phyloP scores from a whole-genome alignment of 1,140 invertebrate genomes.

The Trichogramma pretiosum region DNA sequence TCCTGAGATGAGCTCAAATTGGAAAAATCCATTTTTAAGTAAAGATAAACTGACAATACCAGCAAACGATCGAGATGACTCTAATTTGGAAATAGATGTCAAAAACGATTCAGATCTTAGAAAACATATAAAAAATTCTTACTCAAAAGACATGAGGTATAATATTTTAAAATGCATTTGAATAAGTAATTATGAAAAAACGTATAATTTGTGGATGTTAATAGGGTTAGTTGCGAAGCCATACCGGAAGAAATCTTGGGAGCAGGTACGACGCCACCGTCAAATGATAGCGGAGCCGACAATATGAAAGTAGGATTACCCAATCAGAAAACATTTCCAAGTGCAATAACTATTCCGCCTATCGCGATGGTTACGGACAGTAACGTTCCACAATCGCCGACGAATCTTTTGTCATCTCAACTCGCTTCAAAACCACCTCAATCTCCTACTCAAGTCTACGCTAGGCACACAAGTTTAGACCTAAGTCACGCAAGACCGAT shows the following conservation, averaged over 20 bases:
- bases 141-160: slow-evolving; percentile 57
- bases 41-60: slow-evolving; percentile 41
- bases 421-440: slow-evolving; percentile 43
- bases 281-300: slow-evolving; percentile 30
- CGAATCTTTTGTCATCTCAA: slow-evolving; percentile 29
- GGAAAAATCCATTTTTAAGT: slow-evolving; percentile 61
- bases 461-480: slow-evolving; percentile 35
- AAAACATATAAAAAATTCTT: slow-evolving; percentile 55
- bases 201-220: too few species aligned
- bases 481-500: slow-evolving; percentile 31
- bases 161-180: neutral
- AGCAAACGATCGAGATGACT: slow-evolving; percentile 29
- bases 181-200: slow-evolving; percentile 5
- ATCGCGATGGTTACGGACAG: slow-evolving; percentile 26
- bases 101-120: slow-evolving; percentile 44
- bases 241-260: slow-evolving; percentile 79
- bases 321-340: slow-evolving; percentile 38
- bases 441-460: slow-evolving; percentile 46
- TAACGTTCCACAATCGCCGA: slow-evolving; percentile 38
- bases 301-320: slow-evolving; percentile 31
- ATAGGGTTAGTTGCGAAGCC: slow-evolving; percentile 72
- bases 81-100: slow-evolving; percentile 33
- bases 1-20: slow-evolving; percentile 80
- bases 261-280: slow-evolving; percentile 51
- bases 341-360: slow-evolving; percentile 28